Evolutionary conservation across 2,888 invertebrate species (phyloP).

Genomic region (Callyntrura guangdongensis): DNA sequence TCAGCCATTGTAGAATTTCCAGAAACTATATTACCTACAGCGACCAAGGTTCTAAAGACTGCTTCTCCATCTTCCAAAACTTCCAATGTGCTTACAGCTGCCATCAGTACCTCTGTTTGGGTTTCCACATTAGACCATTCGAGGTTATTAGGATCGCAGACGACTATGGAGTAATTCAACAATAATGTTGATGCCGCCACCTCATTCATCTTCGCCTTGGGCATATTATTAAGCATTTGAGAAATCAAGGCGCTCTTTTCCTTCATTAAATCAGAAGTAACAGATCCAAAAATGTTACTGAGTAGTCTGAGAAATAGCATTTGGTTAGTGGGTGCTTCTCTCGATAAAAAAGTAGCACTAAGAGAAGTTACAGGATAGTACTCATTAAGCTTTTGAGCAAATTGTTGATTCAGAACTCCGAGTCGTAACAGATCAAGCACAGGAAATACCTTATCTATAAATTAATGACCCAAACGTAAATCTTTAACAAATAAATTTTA

Average conservation of each 20-base stretch:
- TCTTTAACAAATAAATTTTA: background rate
- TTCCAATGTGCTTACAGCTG: constrained; percentile 90
- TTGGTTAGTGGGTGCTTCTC: constrained; percentile 90
- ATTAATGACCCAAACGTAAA: background rate
- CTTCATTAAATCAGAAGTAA: constrained; percentile 88
- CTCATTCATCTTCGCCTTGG: constrained; percentile 89
- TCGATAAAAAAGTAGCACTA: constrained; percentile 84
- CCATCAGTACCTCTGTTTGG: constrained; percentile 91
- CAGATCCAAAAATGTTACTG: constrained; percentile 91
- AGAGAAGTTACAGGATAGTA: constrained; percentile 85
- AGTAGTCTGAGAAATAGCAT: constrained; percentile 92
- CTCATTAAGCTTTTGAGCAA: constrained; percentile 86
- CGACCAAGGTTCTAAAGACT: constrained; percentile 81
- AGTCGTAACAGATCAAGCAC: constrained; percentile 95
- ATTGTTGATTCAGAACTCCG: constrained; percentile 89
- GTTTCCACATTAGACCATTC: constrained; percentile 90
- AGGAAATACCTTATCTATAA: constrained; percentile 92
- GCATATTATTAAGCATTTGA: constrained; percentile 87
- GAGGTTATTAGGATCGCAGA: constrained; percentile 87
- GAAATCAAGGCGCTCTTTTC: constrained; percentile 88
- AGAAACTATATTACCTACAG: constrained; percentile 80
- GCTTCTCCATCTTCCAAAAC: constrained; percentile 82
- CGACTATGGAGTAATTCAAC: constrained; percentile 90
- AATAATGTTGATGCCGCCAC: constrained; percentile 91
- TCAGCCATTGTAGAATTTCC: constrained; percentile 74